Evolutionary conservation across 2,113 vertebrate genomes (phyloP).

Genomic region (Mugil cephalus): DNA sequence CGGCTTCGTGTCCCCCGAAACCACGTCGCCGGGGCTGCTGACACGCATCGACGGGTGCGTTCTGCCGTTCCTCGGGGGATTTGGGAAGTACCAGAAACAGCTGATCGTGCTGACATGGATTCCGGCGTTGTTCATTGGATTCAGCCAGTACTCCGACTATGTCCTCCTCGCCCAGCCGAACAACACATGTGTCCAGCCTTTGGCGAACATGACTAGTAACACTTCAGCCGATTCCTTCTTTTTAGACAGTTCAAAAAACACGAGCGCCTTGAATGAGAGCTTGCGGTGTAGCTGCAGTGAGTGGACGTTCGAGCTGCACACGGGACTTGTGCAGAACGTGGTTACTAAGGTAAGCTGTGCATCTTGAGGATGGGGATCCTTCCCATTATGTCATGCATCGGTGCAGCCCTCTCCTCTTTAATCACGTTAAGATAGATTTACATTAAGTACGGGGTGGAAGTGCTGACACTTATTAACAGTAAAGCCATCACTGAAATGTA

Average conservation of each 20-base stretch:
- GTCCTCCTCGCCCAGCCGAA: slow-evolving; percentile 92
- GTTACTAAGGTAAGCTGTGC: slow-evolving; percentile 92
- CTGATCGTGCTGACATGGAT: slow-evolving; percentile 96
- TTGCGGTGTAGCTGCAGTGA: slow-evolving; percentile 88
- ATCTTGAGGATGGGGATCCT: slow-evolving; percentile 24
- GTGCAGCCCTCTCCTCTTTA: not conserved
- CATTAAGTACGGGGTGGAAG: not conserved
- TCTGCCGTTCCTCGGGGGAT: slow-evolving; percentile 91
- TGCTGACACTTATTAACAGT: slow-evolving; percentile 1
- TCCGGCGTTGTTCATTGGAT: slow-evolving; percentile 94
- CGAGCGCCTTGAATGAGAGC: too few relatives aligned
- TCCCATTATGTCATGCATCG: slow-evolving; percentile 20
- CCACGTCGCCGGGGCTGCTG: slow-evolving; percentile 80
- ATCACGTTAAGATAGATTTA: slow-evolving; percentile 22
- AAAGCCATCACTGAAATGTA: too few relatives aligned
- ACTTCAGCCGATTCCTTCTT: slow-evolving; percentile 57
- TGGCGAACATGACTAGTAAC: slow-evolving; percentile 68
- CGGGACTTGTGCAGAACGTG: slow-evolving; percentile 91
- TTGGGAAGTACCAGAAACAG: slow-evolving; percentile 92
- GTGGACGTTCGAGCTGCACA: slow-evolving; percentile 88
- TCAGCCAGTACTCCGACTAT: slow-evolving; percentile 96
- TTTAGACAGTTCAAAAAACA: slow-evolving; percentile 56
- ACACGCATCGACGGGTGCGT: slow-evolving; percentile 90
- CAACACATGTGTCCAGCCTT: slow-evolving; percentile 85
- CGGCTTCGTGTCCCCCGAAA: slow-evolving; percentile 84